These are phyloP conservation scores for Xylophagus ater DNA, from an alignment of 2,888 invertebrate species.

Conservation along the genomic window DNA sequence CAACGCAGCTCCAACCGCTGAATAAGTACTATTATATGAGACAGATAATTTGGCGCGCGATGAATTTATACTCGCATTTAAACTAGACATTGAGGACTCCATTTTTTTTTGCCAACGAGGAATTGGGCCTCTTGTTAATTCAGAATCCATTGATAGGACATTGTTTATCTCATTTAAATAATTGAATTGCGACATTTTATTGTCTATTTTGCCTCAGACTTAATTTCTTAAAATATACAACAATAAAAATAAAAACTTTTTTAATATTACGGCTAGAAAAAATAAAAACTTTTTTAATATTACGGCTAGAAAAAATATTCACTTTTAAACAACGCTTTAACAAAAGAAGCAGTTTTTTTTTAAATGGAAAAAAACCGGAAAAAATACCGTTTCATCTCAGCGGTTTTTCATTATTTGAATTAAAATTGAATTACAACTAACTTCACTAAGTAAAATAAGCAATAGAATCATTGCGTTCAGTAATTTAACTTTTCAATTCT, in stretches of 20 bases:
- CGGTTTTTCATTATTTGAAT: no score
- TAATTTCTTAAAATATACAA: constrained; percentile 6
- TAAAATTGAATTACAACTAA: no score
- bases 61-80: constrained; percentile 53
- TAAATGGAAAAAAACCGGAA: no score
- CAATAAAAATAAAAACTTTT: constrained; percentile 7
- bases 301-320: no score
- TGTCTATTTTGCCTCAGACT: not conserved
- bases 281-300: no score
- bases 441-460: no score
- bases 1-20: constrained; percentile 43
- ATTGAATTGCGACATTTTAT: constrained; percentile 63
- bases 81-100: constrained; percentile 43
- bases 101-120: constrained; percentile 68
- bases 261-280: no score
- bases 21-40: constrained; percentile 47
- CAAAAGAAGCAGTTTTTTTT: no score
- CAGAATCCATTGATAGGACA: constrained; percentile 66
- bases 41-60: constrained; percentile 51
- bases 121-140: constrained; percentile 62
- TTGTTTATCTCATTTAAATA: constrained; percentile 71
- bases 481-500: no score
- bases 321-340: no score
- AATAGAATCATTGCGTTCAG: no score
- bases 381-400: no score